phyloP scores from a whole-genome alignment of 2,113 vertebrate species.

The Tychaedon coryphoeus region DNA sequence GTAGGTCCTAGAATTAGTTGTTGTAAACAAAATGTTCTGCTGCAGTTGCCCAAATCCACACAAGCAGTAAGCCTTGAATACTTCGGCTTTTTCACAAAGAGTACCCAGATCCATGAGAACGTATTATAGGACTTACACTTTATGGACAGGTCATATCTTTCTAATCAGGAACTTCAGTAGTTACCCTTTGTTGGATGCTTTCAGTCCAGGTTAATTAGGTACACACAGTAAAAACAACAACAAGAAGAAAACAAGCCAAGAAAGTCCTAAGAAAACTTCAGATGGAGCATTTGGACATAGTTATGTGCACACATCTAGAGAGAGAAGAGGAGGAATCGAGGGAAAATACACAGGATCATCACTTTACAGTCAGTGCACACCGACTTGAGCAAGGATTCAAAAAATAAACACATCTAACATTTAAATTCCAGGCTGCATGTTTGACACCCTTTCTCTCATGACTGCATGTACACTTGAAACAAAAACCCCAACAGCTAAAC shows the following conservation, averaged over 20 bases:
- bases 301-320: background rate
- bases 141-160: background rate
- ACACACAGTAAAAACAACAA: background rate
- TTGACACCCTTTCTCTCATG: background rate
- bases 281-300: background rate
- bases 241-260: background rate
- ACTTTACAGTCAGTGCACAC: background rate
- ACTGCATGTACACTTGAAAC: background rate
- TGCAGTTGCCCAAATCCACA: background rate
- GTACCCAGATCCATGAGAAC: background rate
- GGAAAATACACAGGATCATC: background rate
- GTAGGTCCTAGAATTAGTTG: background rate
- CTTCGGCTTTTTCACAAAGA: background rate
- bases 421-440: background rate
- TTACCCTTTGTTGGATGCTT: background rate
- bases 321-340: background rate
- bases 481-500: background rate
- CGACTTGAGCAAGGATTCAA: background rate
- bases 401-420: background rate
- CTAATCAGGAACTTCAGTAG: background rate
- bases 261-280: background rate
- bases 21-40: conserved; percentile 3
- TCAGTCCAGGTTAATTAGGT: background rate
- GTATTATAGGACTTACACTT: background rate
- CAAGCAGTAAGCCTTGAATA: background rate